These are phyloP conservation scores for Scaptomyza cyrtandrae DNA, from an alignment of 2,888 invertebrate genomes.

Conservation along the genomic window DNA sequence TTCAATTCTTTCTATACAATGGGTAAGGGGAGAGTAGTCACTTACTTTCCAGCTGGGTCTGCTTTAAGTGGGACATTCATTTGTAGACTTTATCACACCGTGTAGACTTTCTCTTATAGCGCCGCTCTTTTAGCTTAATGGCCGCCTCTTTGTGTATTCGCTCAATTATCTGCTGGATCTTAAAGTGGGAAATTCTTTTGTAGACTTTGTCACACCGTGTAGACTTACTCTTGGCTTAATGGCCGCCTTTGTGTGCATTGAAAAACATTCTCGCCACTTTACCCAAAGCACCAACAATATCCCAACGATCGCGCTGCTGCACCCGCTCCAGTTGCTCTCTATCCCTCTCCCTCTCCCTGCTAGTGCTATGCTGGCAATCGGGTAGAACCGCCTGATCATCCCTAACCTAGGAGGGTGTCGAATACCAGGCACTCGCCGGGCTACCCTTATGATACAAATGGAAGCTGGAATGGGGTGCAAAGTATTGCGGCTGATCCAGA, in stretches of 20 bases:
- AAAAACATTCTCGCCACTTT: slow-evolving; percentile 82
- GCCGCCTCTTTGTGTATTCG: slow-evolving; percentile 44
- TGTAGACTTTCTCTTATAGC: too few relatives aligned
- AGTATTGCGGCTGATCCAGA: slow-evolving; percentile 93
- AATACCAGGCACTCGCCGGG: slow-evolving; percentile 91
- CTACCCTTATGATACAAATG: slow-evolving; percentile 93
- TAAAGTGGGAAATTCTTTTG: background rate
- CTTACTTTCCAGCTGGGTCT: background rate
- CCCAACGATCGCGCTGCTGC: slow-evolving; percentile 71
- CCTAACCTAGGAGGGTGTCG: slow-evolving; percentile 89
- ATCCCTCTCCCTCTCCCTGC: slow-evolving; percentile 10
- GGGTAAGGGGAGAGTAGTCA: background rate
- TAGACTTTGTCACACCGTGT: background rate
- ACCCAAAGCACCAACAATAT: slow-evolving; percentile 80
- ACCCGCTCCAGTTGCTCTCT: slow-evolving; percentile 36
- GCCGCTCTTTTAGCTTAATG: slow-evolving; percentile 20
- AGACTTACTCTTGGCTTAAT: slow-evolving; percentile 16
- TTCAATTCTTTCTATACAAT: background rate
- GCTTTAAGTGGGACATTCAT: background rate
- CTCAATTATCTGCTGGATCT: background rate
- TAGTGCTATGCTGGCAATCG: slow-evolving; percentile 48
- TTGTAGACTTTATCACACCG: background rate
- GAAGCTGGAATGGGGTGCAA: slow-evolving; percentile 92
- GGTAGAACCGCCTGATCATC: slow-evolving; percentile 44
- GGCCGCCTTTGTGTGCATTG: slow-evolving; percentile 73